phyloP scores from a whole-genome alignment of 2,888 invertebrate species.

The Acholoe squamosa region DNA sequence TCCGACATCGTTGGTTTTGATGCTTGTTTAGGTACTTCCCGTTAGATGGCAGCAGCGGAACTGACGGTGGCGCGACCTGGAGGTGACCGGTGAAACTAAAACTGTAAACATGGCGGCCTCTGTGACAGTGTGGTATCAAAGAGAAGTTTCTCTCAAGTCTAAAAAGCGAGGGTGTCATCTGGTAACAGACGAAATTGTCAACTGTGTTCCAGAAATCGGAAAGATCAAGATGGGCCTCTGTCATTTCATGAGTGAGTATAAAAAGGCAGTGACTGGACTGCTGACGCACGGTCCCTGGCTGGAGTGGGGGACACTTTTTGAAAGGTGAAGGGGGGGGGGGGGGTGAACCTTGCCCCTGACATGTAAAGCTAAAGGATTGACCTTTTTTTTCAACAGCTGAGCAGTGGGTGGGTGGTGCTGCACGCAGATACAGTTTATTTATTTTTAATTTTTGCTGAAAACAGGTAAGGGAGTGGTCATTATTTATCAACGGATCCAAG shows the following conservation, averaged over 20 bases:
- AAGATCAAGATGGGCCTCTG: slow-evolving; percentile 97
- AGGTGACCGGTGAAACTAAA: not conserved
- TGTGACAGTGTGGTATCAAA: slow-evolving; percentile 98
- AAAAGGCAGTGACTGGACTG: slow-evolving; percentile 66
- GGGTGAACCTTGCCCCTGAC: too few relatives aligned
- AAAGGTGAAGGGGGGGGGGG: too few relatives aligned
- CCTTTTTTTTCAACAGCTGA: too few relatives aligned
- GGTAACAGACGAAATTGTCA: slow-evolving; percentile 97
- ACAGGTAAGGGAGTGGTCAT: too few relatives aligned
- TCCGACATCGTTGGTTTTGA: slow-evolving; percentile 10
- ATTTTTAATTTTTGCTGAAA: too few relatives aligned
- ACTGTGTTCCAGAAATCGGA: slow-evolving; percentile 95
- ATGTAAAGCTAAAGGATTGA: too few relatives aligned
- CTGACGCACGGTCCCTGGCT: not conserved
- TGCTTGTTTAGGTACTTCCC: not conserved
- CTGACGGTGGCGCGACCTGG: not conserved
- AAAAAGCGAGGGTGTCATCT: slow-evolving; percentile 98
- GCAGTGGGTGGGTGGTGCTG: too few relatives aligned
- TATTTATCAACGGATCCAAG: too few relatives aligned
- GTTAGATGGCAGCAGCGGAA: not conserved
- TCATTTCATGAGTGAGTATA: slow-evolving; percentile 96
- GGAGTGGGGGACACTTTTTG: not conserved
- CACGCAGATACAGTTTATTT: too few relatives aligned
- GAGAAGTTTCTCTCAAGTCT: slow-evolving; percentile 96
- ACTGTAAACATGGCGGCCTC: slow-evolving; percentile 33